These are phyloP conservation scores for Zygothrica quintamaculata DNA, from an alignment of 2,888 invertebrate species.

Conservation along the genomic window DNA sequence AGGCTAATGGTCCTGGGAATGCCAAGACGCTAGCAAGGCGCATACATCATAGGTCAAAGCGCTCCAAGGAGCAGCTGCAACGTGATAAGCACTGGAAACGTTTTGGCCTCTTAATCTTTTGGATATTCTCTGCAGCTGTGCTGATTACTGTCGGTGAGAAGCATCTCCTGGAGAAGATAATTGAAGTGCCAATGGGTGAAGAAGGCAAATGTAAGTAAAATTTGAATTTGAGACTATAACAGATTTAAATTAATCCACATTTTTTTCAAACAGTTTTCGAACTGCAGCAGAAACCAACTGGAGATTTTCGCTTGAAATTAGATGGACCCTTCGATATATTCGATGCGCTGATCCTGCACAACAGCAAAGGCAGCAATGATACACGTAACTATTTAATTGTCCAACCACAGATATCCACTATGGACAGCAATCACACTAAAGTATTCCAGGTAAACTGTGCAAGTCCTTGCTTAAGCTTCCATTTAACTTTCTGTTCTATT, in stretches of 20 bases:
- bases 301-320: slow-evolving; percentile 80
- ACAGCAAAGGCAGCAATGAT: slow-evolving; percentile 54
- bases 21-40: slow-evolving; percentile 60
- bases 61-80: slow-evolving; percentile 65
- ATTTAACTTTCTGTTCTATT: neutral
- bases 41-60: slow-evolving; percentile 68
- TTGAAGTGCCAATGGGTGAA: slow-evolving; percentile 79
- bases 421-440: slow-evolving; percentile 50
- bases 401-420: slow-evolving; percentile 75
- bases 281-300: slow-evolving; percentile 73
- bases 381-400: slow-evolving; percentile 69
- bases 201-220: slow-evolving; percentile 73
- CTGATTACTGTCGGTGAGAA: slow-evolving; percentile 83
- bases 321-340: slow-evolving; percentile 75
- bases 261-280: slow-evolving; percentile 60
- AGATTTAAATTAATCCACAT: neutral
- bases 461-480: neutral
- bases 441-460: slow-evolving; percentile 61
- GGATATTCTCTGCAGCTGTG: slow-evolving; percentile 77
- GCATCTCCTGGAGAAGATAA: slow-evolving; percentile 79
- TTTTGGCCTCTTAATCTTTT: slow-evolving; percentile 75
- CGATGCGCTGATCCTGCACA: slow-evolving; percentile 11
- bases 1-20: slow-evolving; percentile 56
- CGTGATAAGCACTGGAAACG: slow-evolving; percentile 74
- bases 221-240: neutral